Conservation (phyloP, 2,113 vertebrate genomes). For the Chionodraco myersi region DNA sequence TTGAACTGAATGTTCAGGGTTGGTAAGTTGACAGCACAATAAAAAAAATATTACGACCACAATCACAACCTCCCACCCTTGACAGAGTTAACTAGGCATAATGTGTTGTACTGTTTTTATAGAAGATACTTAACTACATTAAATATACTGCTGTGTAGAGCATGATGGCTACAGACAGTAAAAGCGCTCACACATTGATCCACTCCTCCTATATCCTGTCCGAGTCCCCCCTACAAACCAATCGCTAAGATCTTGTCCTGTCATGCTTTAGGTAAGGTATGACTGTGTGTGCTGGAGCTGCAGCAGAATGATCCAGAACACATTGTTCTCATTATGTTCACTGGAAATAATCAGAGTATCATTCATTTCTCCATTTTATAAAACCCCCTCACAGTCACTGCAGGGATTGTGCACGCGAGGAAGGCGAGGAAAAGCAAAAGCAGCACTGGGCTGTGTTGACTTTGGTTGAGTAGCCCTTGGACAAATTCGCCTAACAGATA, state of each 20-base stretch:
- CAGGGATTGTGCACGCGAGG: neutral
- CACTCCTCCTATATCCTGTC: neutral
- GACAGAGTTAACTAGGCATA: conserved; percentile 6
- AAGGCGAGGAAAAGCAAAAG: neutral
- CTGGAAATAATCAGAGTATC: conserved; percentile 16
- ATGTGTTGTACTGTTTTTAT: conserved; percentile 4
- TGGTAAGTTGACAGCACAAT: neutral
- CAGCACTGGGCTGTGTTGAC: neutral
- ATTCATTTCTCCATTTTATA: neutral
- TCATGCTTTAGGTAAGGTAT: conserved; percentile 4
- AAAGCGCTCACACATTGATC: neutral
- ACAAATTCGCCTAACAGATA: neutral
- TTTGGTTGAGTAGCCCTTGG: neutral
- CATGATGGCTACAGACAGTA: neutral
- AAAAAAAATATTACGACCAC: neutral
- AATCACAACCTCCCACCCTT: conserved; percentile 17
- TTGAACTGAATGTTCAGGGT: neutral
- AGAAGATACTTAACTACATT: conserved; percentile 1
- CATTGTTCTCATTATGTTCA: conserved; percentile 20
- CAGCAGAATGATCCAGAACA: conserved; percentile 23
- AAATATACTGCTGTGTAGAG: neutral
- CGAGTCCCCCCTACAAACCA: conserved; percentile 2
- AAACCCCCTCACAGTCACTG: neutral
- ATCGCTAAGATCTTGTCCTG: neutral
- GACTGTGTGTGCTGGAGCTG: conserved; percentile 11